phyloP scores from a whole-genome alignment of 2,113 vertebrate species.

The Lathamus discolor region DNA sequence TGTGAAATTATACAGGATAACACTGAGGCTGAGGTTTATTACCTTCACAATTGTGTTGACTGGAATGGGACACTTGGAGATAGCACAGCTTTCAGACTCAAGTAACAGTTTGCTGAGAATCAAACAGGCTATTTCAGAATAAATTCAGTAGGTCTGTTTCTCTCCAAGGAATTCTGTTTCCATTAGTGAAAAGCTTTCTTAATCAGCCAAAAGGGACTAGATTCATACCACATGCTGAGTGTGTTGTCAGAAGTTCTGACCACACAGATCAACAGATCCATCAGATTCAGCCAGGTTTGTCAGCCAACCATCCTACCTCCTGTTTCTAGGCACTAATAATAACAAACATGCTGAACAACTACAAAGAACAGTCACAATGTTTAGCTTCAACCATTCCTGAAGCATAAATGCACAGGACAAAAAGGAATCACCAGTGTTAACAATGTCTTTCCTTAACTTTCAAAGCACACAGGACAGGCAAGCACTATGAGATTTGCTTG shows the following conservation, averaged over 20 bases:
- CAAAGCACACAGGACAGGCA: background rate
- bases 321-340: background rate
- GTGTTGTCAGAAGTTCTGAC: background rate
- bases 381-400: background rate
- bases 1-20: background rate
- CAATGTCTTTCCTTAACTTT: background rate
- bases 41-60: background rate
- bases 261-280: background rate
- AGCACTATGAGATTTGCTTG: background rate
- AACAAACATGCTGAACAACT: background rate
- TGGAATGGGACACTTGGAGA: background rate
- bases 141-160: background rate
- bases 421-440: background rate
- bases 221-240: background rate
- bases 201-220: background rate
- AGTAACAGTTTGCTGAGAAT: background rate
- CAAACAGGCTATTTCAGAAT: background rate
- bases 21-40: background rate
- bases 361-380: background rate
- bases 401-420: background rate
- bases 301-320: background rate
- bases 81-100: background rate
- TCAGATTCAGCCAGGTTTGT: background rate
- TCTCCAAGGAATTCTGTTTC: background rate
- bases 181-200: background rate